A percentile compares a stretch with the other conserved stretches of the same genome.
Evolutionary conservation across 2,888 invertebrate genomes (phyloP).

Genomic region (Orthosia gracilis): DNA sequence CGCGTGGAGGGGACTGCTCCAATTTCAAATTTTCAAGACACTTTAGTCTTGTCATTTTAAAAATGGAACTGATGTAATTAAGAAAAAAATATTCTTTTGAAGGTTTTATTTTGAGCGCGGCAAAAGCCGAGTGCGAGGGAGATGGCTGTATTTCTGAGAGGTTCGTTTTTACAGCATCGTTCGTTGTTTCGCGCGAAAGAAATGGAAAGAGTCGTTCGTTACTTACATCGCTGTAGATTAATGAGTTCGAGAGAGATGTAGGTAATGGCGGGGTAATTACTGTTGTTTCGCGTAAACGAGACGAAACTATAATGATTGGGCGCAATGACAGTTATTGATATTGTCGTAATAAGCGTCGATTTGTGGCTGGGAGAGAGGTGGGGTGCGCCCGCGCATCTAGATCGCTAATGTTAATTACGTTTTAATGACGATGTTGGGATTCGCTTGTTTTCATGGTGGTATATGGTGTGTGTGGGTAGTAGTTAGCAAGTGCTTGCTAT

Average conservation of each 20-base stretch:
- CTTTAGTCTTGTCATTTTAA: slow-evolving; percentile 81
- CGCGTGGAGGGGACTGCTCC: slow-evolving; percentile 79
- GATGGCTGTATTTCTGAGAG: slow-evolving; percentile 73
- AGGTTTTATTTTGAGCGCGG: slow-evolving; percentile 77
- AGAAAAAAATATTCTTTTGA: slow-evolving; percentile 76
- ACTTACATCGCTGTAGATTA: slow-evolving; percentile 81
- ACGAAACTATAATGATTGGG: slow-evolving; percentile 87
- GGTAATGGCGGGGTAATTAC: slow-evolving; percentile 86
- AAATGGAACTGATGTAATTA: slow-evolving; percentile 78
- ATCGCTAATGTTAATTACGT: slow-evolving; percentile 85
- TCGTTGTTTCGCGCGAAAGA: slow-evolving; percentile 83
- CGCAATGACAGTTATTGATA: slow-evolving; percentile 90
- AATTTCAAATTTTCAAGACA: slow-evolving; percentile 79
- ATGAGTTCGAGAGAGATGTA: slow-evolving; percentile 89
- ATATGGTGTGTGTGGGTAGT: slow-evolving; percentile 51
- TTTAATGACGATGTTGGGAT: slow-evolving; percentile 83
- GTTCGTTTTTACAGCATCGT: slow-evolving; percentile 71
- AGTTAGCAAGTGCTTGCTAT: slow-evolving; percentile 55
- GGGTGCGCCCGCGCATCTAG: slow-evolving; percentile 77
- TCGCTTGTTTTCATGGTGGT: slow-evolving; percentile 67
- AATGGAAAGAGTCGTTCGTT: slow-evolving; percentile 83
- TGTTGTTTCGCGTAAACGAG: slow-evolving; percentile 87
- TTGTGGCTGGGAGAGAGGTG: slow-evolving; percentile 79
- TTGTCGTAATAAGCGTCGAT: slow-evolving; percentile 84
- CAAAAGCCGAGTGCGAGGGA: slow-evolving; percentile 74